A percentile compares a stretch with the other conserved stretches of the same genome.
These are phyloP conservation scores for Hormaphis cornu DNA, from an alignment of 1,140 invertebrate species.

Conservation along the genomic window DNA sequence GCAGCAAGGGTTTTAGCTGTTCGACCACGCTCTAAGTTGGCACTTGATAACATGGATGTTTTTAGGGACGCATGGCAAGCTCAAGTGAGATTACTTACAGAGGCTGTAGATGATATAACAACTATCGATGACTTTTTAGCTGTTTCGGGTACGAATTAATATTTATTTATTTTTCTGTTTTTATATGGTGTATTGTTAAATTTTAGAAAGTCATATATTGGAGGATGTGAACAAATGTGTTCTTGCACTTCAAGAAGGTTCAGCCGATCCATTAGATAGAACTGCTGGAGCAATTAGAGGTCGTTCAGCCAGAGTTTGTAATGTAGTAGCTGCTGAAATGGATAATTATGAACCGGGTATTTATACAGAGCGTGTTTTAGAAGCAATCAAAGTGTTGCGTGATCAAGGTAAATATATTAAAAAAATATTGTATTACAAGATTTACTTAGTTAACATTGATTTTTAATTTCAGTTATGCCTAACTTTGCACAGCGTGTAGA, in stretches of 20 bases:
- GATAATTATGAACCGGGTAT: conserved; percentile 93
- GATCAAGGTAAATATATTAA: conserved; percentile 63
- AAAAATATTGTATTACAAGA: too few relatives aligned
- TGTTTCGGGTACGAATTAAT: conserved; percentile 56
- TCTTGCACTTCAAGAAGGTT: conserved; percentile 83
- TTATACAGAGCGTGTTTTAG: conserved; percentile 87
- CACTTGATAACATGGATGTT: conserved; percentile 93
- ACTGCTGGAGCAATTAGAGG: conserved; percentile 93
- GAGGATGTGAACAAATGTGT: conserved; percentile 99
- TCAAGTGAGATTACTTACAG: conserved; percentile 85
- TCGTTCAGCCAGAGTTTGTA: conserved; percentile 82
- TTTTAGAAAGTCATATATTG: conserved; percentile 87
- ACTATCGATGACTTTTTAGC: conserved; percentile 98
- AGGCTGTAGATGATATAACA: conserved; percentile 97
- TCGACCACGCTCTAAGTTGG: conserved; percentile 77
- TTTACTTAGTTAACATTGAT: too few relatives aligned
- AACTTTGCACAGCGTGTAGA: conserved; percentile 92
- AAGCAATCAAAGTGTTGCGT: conserved; percentile 82
- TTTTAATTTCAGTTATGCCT: conserved; percentile 67
- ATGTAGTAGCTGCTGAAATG: conserved; percentile 96
- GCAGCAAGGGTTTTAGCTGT: conserved; percentile 87
- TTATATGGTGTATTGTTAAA: conserved; percentile 5
- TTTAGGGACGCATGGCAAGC: conserved; percentile 93
- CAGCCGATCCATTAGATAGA: conserved; percentile 80
- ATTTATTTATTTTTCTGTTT: neutral